A percentile compares a stretch with the other conserved stretches of the same genome.
Conservation (phyloP, 2,113 vertebrate species). For the Aphelocoma coerulescens region DNA sequence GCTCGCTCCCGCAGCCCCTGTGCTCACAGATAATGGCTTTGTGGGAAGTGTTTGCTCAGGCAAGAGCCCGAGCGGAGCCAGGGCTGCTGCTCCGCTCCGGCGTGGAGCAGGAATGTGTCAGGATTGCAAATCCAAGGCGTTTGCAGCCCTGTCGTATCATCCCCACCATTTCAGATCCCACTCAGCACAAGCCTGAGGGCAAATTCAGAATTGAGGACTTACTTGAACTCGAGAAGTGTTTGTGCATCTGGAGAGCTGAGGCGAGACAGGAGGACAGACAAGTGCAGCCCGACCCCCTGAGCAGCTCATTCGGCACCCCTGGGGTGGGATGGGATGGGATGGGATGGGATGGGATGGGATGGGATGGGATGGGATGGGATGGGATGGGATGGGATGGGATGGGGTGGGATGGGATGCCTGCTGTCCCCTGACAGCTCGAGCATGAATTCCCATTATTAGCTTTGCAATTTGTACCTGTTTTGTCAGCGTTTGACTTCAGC, state of each 20-base stretch:
- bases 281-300: neutral
- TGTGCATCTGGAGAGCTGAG: neutral
- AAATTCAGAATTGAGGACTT: neutral
- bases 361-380: neutral
- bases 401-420: neutral
- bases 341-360: neutral
- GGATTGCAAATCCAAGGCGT: neutral
- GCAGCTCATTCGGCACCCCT: conserved; percentile 10
- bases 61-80: neutral
- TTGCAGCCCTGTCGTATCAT: neutral
- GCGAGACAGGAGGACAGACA: neutral
- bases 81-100: neutral
- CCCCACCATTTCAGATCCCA: neutral
- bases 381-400: neutral
- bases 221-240: neutral
- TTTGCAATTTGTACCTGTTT: conserved; percentile 50
- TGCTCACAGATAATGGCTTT: neutral
- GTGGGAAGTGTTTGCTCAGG: neutral
- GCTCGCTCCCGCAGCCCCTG: neutral
- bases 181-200: neutral
- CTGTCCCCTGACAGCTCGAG: conserved; percentile 15
- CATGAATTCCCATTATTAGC: conserved; percentile 48
- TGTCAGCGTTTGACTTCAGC: conserved; percentile 28
- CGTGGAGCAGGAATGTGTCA: neutral
- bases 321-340: neutral